A percentile compares a stretch with the other conserved stretches of the same genome.
phyloP scores from a whole-genome alignment of 1,140 invertebrate genomes.

The Drosophila sproati region DNA sequence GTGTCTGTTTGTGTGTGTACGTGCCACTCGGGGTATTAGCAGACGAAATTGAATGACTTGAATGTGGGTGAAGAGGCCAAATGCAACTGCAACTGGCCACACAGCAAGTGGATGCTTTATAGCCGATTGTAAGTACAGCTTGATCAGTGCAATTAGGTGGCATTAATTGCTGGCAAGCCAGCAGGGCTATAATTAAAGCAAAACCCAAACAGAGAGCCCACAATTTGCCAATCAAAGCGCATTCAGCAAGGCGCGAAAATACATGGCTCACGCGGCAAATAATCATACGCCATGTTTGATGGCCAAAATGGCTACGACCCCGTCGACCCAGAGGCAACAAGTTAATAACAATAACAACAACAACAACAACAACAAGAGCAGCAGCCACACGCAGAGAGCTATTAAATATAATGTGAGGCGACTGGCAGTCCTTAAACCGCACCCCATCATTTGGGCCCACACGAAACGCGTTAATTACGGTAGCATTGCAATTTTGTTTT shows the following conservation, averaged over 20 bases:
- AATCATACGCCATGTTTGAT: slow-evolving; percentile 55
- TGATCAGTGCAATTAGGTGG: slow-evolving; percentile 47
- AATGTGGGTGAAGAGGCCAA: slow-evolving; percentile 11
- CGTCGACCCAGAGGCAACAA: slow-evolving; percentile 59
- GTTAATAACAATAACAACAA: slow-evolving; percentile 62
- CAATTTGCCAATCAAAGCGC: slow-evolving; percentile 68
- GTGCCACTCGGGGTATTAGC: slow-evolving; percentile 38
- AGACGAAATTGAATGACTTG: slow-evolving; percentile 67
- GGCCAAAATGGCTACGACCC: slow-evolving; percentile 30
- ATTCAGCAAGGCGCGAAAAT: slow-evolving; percentile 58
- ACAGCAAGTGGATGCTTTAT: slow-evolving; percentile 26
- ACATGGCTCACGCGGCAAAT: slow-evolving; percentile 39
- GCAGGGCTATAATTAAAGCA: slow-evolving; percentile 51
- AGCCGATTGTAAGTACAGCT: not conserved
- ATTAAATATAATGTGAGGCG: slow-evolving; percentile 70
- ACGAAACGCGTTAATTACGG: slow-evolving; percentile 80
- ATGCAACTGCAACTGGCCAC: slow-evolving; percentile 20
- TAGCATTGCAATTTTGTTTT: slow-evolving; percentile 65
- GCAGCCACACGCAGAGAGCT: slow-evolving; percentile 54
- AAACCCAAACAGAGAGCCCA: slow-evolving; percentile 14
- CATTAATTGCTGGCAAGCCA: slow-evolving; percentile 26
- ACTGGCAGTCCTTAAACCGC: slow-evolving; percentile 29
- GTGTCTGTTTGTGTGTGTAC: slow-evolving; percentile 1
- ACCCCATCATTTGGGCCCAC: slow-evolving; percentile 72
- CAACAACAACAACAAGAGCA: slow-evolving; percentile 70